Conservation (phyloP, 2,113 vertebrate species). For the Ophiodon elongatus region DNA sequence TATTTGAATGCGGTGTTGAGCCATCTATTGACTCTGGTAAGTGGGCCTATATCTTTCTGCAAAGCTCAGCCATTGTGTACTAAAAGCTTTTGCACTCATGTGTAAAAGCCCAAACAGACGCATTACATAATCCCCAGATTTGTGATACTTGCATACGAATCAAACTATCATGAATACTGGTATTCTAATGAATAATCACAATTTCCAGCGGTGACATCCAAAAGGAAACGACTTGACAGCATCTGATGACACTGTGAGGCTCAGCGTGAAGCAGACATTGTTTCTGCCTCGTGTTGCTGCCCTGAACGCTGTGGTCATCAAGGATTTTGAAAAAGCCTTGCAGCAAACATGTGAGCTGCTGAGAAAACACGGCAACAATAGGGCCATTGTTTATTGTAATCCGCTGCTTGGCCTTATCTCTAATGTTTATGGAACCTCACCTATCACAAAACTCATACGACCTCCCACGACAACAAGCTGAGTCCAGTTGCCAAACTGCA, state of each 20-base stretch:
- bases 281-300: constrained; percentile 1
- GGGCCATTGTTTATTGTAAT: constrained; percentile 55
- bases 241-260: not conserved
- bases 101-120: not conserved
- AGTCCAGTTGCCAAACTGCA: no score
- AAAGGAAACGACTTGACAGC: constrained; percentile 3
- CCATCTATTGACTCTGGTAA: not conserved
- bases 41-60: no score
- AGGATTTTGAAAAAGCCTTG: constrained; percentile 36
- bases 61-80: no score
- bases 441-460: constrained; percentile 17
- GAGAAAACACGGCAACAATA: constrained; percentile 63
- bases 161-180: not conserved
- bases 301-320: not conserved
- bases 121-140: not conserved
- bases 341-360: constrained; percentile 57
- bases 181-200: not conserved
- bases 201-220: not conserved
- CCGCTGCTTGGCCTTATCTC: constrained; percentile 23
- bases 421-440: constrained; percentile 3
- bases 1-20: no score
- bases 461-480: constrained; percentile 21
- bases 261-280: not conserved
- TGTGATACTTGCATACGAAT: no score
- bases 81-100: not conserved